Percentiles rank a stretch among this genome's conserved stretches.
These are phyloP conservation scores for Temnothorax rugatulus DNA, from an alignment of 2,888 invertebrate genomes.

Conservation along the genomic window DNA sequence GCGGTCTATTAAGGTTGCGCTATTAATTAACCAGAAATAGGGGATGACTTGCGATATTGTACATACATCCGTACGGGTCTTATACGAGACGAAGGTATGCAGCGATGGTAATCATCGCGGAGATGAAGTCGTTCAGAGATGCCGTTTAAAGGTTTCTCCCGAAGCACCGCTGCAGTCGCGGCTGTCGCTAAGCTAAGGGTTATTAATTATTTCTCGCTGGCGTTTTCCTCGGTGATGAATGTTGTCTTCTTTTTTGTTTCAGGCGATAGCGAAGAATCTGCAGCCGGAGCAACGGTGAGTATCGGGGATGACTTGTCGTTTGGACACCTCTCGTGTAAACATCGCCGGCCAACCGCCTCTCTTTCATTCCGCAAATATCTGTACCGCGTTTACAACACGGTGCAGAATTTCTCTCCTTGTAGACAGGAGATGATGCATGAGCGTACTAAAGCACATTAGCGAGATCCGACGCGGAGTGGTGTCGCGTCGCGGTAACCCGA, in stretches of 20 bases:
- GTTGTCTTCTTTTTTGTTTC: constrained; percentile 77
- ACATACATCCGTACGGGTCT: constrained; percentile 12
- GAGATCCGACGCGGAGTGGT: constrained; percentile 38
- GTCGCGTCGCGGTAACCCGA: constrained; percentile 47
- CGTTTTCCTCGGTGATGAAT: constrained; percentile 18
- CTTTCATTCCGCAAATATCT: constrained; percentile 30
- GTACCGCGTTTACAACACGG: constrained; percentile 26
- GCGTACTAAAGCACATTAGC: constrained; percentile 47
- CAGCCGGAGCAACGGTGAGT: constrained; percentile 79
- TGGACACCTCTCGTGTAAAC: constrained; percentile 41
- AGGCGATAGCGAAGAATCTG: constrained; percentile 75
- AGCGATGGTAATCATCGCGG: constrained; percentile 33
- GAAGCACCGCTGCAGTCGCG: not conserved
- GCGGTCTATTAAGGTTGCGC: constrained; percentile 73
- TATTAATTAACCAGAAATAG: constrained; percentile 76
- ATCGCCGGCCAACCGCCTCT: not conserved
- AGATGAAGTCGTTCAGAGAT: constrained; percentile 56
- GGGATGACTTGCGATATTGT: constrained; percentile 73
- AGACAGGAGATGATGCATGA: constrained; percentile 55
- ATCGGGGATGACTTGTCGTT: constrained; percentile 46
- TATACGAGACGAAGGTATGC: constrained; percentile 17
- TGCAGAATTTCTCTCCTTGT: constrained; percentile 50
- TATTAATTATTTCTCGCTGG: constrained; percentile 52
- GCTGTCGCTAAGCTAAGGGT: constrained; percentile 11
- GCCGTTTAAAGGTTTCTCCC: constrained; percentile 51